Base-by-base conservation (phyloP, 2,113 vertebrate species). In the Sinocyclocheilus anophthalmus region DNA sequence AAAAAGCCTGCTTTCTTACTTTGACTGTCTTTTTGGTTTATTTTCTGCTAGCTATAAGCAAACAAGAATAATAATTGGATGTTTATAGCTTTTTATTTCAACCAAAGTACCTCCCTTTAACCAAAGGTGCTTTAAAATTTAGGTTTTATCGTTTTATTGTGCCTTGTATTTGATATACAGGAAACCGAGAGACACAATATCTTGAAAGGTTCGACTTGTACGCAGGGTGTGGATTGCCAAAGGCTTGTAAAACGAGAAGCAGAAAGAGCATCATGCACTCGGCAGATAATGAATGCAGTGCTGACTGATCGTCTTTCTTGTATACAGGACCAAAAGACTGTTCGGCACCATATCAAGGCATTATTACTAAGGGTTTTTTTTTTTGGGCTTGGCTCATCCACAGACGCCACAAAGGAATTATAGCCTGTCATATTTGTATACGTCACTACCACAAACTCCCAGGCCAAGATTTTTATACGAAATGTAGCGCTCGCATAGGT, bases 71-170 rank as follows among this genome's bases (percentile, higher is more conserved):
- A 87, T 76, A 73, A 76, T 75, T 83, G 50, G 59, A 30, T 50
- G 39, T 70, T 63, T 84, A 67, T 82, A 9, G 53, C 45, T 30
- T 70, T 87, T 88, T 84, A 89, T 88, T 93, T 92, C 90, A 94
- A 95, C 94, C 94, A 94, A 94, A 93, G 94, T 95, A 95, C 94
- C 94, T 94, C 94, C 92, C 91, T 91, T 92, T 59, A 95, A 94
- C 94, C 95, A 96, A 95, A 96, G 95, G 95, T 96, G 95, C 95
- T 96, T 96, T 95, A 95, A 93, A 93, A 93, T 90, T 90, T 93
- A 93, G 92, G 92, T 93, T 94, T 93, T 94, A 92, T 94, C 82
- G 90, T 93, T 94, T 94, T 73, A 73, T 91, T 90, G 95, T 96
- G 95, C 95, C 94, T 96, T 96, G 93, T 94, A 91, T 94, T 91